Base-by-base conservation (phyloP, 2,113 vertebrate species). In the Catharus bicknelli region DNA sequence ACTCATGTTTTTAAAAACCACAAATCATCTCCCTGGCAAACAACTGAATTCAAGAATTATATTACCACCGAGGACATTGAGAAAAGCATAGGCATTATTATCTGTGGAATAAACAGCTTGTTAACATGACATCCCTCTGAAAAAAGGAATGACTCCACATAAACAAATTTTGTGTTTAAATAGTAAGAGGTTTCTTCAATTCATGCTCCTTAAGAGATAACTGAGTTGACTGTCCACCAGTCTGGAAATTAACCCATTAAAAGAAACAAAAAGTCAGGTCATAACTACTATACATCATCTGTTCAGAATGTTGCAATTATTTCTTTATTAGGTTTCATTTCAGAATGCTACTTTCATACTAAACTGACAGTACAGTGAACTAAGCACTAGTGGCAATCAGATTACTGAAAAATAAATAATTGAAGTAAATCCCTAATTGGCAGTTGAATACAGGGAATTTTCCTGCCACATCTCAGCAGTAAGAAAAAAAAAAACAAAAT, bases 341-440 rank as follows among this genome's bases (percentile, higher is more conserved):
- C 22, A 3, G 48, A 83, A 79, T 23, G 40, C 53, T 70, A 36
- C 84, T 69, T 92, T 54, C 29, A 69, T 38, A 89, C 63, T 62
- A 86, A 84, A 67, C 40, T 64, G 62, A 78, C 47, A 70, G 75
- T 67, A 88, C 63, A 91, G 81, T 0, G 36, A 92, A 80, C 67
- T 57, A 85, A 47, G 61, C 64, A 83, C 61, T 78, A 88, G 75
- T 45, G 73, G 61, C 61, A 89, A 80, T 61, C 74, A 73, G 45
- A 92, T 95, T 94, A 91, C 59, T 77, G 70, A 73, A 70, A 92
- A 94, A 75, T 64, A 86, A 93, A 55, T 75, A 93, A 86, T 21
- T 51, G 34, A 87, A 94, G 94, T 87, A 91, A 69, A 82, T 36
- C 64, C 0, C 0, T 76, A 93, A 86, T 3, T 85, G 63, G 55